Base-by-base conservation (phyloP, 2,888 invertebrate species). In the Onchidella celtica region DNA sequence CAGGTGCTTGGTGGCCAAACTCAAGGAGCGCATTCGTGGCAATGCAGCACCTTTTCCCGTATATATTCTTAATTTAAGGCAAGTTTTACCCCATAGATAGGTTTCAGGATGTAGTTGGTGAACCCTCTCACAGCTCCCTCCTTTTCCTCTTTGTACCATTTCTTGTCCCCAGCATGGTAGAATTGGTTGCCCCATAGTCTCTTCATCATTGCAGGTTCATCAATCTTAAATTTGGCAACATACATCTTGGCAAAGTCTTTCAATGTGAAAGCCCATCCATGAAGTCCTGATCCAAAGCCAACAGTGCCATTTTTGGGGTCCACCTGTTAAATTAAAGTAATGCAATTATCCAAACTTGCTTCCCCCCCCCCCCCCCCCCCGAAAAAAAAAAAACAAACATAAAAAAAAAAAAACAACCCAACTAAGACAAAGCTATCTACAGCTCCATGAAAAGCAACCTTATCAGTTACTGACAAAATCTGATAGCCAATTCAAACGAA, bases 201-300 rank as follows among this genome's bases (percentile, higher is more conserved):
- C 89, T 97, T 98, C 99, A 99, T 99, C 91, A 99, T 96, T 94
- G 99, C 99, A 74, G 96, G 96, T 94, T 99, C 90, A 24, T 89
- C 89, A 97, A 90, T 88, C 95, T 98, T 98, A 95, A 99, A 99
- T 94, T 99, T 99, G 93, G 97, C 97, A 47, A 98, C 97, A 93
- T 99, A 99, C 97, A 99, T 98, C 94, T 99, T 99, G 70, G 99
- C 95, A 95, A 99, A 99, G 95, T 99, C 99, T 95, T 99, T 99
- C 88, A 99, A 95, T 86, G 99, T 99, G 94, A 99, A 99, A 74
- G 99, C 99, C 99, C 99, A 99, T 86, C 99, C 99, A 94, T 99
- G 99, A 85, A 99, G 97, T 91, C 99, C 99, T 36, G 99, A 99
- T 85, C 99, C 99, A 94, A 99, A 99, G 92, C 99, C 99, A 85